Conservation (phyloP, 1,140 invertebrate species). For the Macrostomum lignano region DNA sequence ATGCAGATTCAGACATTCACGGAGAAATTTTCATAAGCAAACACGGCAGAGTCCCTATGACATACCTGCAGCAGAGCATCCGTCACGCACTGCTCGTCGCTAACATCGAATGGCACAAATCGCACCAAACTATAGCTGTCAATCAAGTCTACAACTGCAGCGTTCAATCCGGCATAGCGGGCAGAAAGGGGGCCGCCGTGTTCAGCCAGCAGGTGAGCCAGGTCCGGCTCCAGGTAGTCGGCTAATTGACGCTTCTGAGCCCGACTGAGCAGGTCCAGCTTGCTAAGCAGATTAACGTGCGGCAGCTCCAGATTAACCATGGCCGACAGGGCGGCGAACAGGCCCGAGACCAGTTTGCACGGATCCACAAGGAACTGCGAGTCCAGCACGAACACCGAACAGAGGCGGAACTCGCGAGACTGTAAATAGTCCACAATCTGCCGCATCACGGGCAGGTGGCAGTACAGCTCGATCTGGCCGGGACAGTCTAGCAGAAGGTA, state of each 20-base stretch:
- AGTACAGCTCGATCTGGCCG: slow-evolving; percentile 91
- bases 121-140: too few relatives aligned
- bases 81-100: too few relatives aligned
- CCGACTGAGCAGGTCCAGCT: slow-evolving; percentile 64
- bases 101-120: too few relatives aligned
- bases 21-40: too few relatives aligned
- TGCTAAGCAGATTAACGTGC: slow-evolving; percentile 70
- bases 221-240: slow-evolving; percentile 53
- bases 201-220: too few relatives aligned
- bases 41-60: too few relatives aligned
- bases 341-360: slow-evolving; percentile 70
- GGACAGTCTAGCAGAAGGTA: slow-evolving; percentile 96
- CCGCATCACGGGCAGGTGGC: slow-evolving; percentile 62
- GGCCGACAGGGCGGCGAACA: slow-evolving; percentile 66
- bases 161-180: too few relatives aligned
- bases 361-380: slow-evolving; percentile 86
- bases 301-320: slow-evolving; percentile 84
- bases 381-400: slow-evolving; percentile 67
- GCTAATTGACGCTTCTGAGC: slow-evolving; percentile 45
- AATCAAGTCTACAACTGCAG: too few relatives aligned
- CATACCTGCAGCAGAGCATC: too few relatives aligned
- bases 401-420: slow-evolving; percentile 49
- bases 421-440: slow-evolving; percentile 38
- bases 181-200: too few relatives aligned
- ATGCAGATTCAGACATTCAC: too few relatives aligned